Percentiles rank a stretch among this genome's conserved stretches.
phyloP scores from a whole-genome alignment of 2,113 vertebrate species.

The Butorides virescens region DNA sequence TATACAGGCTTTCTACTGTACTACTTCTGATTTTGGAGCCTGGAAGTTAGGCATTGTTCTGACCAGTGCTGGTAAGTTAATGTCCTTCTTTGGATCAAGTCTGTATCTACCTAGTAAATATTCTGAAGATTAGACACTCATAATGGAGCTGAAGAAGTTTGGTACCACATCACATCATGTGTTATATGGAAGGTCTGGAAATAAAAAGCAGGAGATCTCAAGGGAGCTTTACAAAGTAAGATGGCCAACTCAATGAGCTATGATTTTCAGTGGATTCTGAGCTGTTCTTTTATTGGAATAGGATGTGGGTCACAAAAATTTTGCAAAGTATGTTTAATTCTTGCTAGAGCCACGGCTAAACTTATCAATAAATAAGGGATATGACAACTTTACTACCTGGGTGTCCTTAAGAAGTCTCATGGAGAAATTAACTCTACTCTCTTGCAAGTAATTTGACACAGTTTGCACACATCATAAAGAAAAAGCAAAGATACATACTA shows the following conservation, averaged over 20 bases:
- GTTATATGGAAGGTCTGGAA: not conserved
- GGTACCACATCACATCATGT: not conserved
- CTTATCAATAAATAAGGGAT: not conserved
- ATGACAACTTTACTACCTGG: not conserved
- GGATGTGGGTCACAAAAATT: not conserved
- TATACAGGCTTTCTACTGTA: not conserved
- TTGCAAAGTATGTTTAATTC: not conserved
- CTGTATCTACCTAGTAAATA: not conserved
- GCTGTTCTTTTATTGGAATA: not conserved
- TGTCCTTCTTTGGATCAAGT: not conserved
- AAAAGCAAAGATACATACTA: conserved; percentile 15
- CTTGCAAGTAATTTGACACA: conserved; percentile 19
- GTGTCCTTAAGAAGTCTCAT: not conserved
- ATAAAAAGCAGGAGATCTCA: not conserved
- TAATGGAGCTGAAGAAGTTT: not conserved
- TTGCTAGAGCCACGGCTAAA: not conserved
- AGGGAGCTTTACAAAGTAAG: not conserved
- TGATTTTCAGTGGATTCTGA: not conserved
- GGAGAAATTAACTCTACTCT: conserved; percentile 2
- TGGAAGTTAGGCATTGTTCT: not conserved
- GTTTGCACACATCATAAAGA: conserved; percentile 33
- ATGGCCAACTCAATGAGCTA: not conserved
- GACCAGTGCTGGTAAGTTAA: not conserved
- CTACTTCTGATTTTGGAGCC: not conserved
- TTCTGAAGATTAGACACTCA: not conserved